Base-by-base conservation (phyloP, 1,140 invertebrate species). In the Zaprionus kolodkinae region DNA sequence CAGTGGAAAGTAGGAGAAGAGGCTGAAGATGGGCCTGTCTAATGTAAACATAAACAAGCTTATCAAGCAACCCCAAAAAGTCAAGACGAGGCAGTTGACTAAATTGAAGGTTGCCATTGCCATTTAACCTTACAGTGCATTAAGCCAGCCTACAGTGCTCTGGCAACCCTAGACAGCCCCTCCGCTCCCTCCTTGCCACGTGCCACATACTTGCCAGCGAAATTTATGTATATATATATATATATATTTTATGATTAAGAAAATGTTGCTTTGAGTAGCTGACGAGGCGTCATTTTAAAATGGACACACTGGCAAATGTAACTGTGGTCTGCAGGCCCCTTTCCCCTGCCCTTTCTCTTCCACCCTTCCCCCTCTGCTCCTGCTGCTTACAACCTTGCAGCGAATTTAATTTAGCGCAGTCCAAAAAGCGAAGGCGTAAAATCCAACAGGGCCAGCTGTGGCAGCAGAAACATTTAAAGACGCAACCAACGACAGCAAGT, bases 31-130 rank as follows among this genome's bases (percentile, higher is more conserved):
- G 45, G 61, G 70, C 68, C 73, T 59, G 70, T 71, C 77, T 62
- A 84, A 84, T 75, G 85, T 67, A 87, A 87, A 88, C 83, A 88
- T 79, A 84, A 88, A 84, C 84, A 84, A 84, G 83, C 83, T 88
- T 86, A 83, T 82, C 76, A 78, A n/a, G 55, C 52, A 57, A 50
- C 55, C 63, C 59, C 52, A 57, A 55, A 57, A 55, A 25, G 54
- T 12, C 38, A 21, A 54, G 40, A 21, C 21, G n/a, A 45, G 55
- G 33, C 64, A 64, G 64, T 78, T 55, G 65, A 68, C 66, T 76
- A 78, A 79, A 82, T 76, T 81, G 79, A 87, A 87, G 83, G 70
- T 72, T 85, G 78, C 80, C 77, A 72, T 66, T 68, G 54, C 64
- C 76, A 78, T 83, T 87, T 86, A 79, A 79, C 62, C 76, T 82